Base-by-base conservation (phyloP, 1,140 invertebrate species). In the Rhopalosiphum padi region DNA sequence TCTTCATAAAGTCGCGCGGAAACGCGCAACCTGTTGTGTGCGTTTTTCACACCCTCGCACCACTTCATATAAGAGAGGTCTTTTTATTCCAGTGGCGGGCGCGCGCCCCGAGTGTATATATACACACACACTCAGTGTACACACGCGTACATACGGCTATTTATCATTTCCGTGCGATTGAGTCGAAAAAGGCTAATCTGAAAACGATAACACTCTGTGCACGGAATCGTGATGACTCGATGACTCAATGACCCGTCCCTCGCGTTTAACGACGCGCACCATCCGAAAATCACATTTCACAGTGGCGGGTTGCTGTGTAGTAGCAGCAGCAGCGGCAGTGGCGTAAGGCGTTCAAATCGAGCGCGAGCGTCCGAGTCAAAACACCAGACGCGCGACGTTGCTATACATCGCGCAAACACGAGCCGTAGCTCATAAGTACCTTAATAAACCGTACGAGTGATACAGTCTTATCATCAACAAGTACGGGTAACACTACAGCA, bases 161-260 rank as follows among this genome's bases (percentile, higher is more conserved):
- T 93, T 93, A 93, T 93, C 91, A 93, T 93, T 93, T 93, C 91
- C 91, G 91, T 93, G 48, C 91, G 91, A 93, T 86, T 37, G 91
- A 93, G 82, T 43, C 46, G 48, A 93, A 93, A 93, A 93, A 86
- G 91, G 48, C 91, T 93, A 93, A 93, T 93, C 91, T 48, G 91
- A 93, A 93, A 93, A 93, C 68, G 91, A 93, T 93, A 86, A 83
- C 91, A 37, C 43, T 51, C n/a, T n/a, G 90, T 22, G 37, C 90
- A n/a, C 90, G 23, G 22, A 25, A 41, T 25, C 53, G 37, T 35
- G 53, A 89, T 43, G 60, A 83, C 68, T 82, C 43, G 82, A 86
- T 85, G 91, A 93, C 91, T 86, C 91, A 93, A 93, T 93, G 91
- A 86, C 91, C 91, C 82, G 88, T 92, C 82, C 82, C 51, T 85